phyloP scores from a whole-genome alignment of 2,113 vertebrate genomes.

The Mirza zaza region DNA sequence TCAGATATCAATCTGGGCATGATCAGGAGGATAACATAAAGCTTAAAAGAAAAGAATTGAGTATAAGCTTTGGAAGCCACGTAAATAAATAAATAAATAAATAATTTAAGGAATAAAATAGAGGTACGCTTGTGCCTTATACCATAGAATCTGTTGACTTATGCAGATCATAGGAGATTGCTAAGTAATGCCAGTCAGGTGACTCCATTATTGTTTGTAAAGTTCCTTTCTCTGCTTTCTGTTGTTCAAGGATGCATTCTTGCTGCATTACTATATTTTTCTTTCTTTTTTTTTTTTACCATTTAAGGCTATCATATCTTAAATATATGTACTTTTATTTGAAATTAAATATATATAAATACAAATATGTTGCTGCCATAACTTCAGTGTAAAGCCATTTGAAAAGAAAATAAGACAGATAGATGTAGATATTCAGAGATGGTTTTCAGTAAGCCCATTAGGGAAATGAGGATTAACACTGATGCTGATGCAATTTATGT shows the following conservation, averaged over 20 bases:
- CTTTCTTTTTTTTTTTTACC: not conserved
- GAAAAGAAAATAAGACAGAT: not conserved
- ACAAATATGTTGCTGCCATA: not conserved
- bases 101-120: not conserved
- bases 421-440: not conserved
- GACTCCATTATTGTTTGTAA: conserved; percentile 19
- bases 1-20: not conserved
- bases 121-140: not conserved
- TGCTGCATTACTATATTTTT: not conserved
- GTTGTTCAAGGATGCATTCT: not conserved
- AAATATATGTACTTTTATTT: not conserved
- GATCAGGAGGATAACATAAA: not conserved
- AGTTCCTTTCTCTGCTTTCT: not conserved
- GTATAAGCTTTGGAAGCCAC: not conserved
- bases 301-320: not conserved
- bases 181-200: not conserved
- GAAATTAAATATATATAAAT: not conserved
- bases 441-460: not conserved
- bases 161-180: not conserved
- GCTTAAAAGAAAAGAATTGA: not conserved
- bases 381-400: not conserved
- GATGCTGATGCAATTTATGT: not conserved
- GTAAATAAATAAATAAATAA: not conserved
- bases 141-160: not conserved
- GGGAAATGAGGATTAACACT: not conserved